phyloP scores from a whole-genome alignment of 2,888 invertebrate species.

The Notocelia uddmanniana region DNA sequence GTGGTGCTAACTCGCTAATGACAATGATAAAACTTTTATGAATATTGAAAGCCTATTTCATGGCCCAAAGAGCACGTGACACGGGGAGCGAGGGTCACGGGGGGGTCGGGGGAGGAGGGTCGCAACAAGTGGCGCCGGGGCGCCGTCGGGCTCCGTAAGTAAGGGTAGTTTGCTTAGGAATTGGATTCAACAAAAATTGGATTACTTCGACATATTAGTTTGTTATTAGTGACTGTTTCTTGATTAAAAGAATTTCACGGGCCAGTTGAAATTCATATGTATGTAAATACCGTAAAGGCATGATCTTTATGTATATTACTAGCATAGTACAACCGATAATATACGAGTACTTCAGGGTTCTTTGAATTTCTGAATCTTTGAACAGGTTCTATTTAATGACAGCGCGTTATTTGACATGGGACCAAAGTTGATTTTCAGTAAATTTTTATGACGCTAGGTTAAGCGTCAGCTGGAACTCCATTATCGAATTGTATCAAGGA shows the following conservation, averaged over 20 bases:
- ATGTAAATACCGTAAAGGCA: too few species aligned
- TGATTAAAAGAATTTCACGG: too few species aligned
- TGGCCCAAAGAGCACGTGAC: constrained; percentile 12
- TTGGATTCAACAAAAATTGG: constrained; percentile 14
- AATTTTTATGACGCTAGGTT: too few species aligned
- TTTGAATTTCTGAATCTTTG: too few species aligned
- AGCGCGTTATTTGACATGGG: too few species aligned
- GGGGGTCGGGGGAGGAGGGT: constrained; percentile 40
- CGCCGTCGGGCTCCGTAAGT: constrained; percentile 38
- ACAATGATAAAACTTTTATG: background rate
- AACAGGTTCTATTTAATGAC: too few species aligned
- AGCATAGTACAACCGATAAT: background rate
- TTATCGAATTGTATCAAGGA: too few species aligned
- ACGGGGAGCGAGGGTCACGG: constrained; percentile 21
- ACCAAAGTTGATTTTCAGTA: too few species aligned
- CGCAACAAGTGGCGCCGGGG: constrained; percentile 75
- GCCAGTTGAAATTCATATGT: too few species aligned
- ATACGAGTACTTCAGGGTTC: background rate
- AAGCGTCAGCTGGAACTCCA: too few species aligned
- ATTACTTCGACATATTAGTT: constrained; percentile 5
- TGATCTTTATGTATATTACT: background rate
- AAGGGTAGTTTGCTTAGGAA: constrained; percentile 13
- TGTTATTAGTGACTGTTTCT: background rate
- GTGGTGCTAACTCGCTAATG: background rate
- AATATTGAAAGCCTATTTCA: background rate